phyloP scores from a whole-genome alignment of 2,113 vertebrate genomes.

The Cariama cristata region DNA sequence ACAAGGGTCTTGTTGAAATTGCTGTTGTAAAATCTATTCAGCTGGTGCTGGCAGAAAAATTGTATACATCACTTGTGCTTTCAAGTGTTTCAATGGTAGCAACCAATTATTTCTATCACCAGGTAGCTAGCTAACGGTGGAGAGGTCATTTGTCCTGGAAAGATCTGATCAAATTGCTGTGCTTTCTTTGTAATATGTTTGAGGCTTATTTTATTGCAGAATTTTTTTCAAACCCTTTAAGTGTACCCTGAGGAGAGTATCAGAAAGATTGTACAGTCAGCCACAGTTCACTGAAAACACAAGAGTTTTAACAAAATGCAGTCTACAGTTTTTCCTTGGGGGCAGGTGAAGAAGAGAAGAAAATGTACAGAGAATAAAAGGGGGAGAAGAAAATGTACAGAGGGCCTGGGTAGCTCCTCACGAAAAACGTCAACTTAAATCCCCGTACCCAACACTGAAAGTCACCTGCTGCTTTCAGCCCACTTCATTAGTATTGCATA shows the following conservation, averaged over 20 bases:
- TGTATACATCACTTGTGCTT: background rate
- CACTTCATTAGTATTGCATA: background rate
- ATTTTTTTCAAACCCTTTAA: background rate
- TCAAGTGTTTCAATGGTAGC: background rate
- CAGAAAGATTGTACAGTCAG: background rate
- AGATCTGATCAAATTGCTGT: background rate
- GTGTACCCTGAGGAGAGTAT: background rate
- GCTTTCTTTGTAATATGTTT: background rate
- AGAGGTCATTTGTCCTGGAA: slow-evolving; percentile 29
- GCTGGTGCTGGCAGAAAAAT: slow-evolving; percentile 13
- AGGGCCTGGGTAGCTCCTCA: background rate
- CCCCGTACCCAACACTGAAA: background rate
- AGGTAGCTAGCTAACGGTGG: background rate
- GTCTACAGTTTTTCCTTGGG: background rate
- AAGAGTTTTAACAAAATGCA: background rate
- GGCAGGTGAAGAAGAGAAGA: too few relatives aligned
- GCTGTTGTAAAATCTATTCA: background rate
- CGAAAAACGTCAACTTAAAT: background rate
- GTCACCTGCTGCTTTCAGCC: background rate
- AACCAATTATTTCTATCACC: slow-evolving; percentile 39
- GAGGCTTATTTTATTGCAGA: background rate
- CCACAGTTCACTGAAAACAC: background rate
- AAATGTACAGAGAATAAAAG: background rate
- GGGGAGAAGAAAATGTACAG: background rate
- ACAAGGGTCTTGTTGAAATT: background rate